Evolutionary conservation across 1,140 invertebrate genomes (phyloP), one percentile per base, ranked within the genome.

Genomic region (Pseudomyrmex sp.): DNA sequence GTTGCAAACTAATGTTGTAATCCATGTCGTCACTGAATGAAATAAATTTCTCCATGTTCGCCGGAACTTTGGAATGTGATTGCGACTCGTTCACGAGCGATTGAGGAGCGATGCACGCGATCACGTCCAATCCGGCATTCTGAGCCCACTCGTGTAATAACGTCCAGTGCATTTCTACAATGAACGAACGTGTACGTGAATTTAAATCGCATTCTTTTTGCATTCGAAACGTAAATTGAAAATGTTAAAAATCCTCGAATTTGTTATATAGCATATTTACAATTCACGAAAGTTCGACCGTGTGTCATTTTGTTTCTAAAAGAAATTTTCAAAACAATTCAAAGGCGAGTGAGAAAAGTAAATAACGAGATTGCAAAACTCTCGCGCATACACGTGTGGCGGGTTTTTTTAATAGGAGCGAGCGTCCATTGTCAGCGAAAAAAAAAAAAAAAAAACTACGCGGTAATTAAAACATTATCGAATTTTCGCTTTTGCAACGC

Each of bases 1-100:
- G 88, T 88, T 96, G 96, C 96, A 96, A 96, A 59, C 94, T 95
- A 9, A 95, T 93, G 44, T 94, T 95, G 68, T 96, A 92, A 20
- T 94, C 94, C 58, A 95, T 94, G 65, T 95, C 94, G 88, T 96
- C 95, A n/a, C 95, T 95, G 12, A 95, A 94, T 0, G 95, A 94
- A 15, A 97, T 91, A 8, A 96, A 93, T 54, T 95, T 93, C 20
- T 95, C 79, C 2, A 95, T 92, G 13, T 94, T 93, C 68, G 94
- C 94, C 0, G 95, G 92, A 89, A 96, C 95, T 95, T 20, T 23
- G 0, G 50, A 72, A 23, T 54, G 18, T 2, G n/a, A 26, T 26
- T 54, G 9, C 10, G 46, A 65, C 15, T 58, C 46, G 18, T 70
- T 89, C 9, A 82, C 86, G 46, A 75, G 73, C 18, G 75, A 73